phyloP scores from a whole-genome alignment of 2,888 invertebrate species.

The Atrina japonica region DNA sequence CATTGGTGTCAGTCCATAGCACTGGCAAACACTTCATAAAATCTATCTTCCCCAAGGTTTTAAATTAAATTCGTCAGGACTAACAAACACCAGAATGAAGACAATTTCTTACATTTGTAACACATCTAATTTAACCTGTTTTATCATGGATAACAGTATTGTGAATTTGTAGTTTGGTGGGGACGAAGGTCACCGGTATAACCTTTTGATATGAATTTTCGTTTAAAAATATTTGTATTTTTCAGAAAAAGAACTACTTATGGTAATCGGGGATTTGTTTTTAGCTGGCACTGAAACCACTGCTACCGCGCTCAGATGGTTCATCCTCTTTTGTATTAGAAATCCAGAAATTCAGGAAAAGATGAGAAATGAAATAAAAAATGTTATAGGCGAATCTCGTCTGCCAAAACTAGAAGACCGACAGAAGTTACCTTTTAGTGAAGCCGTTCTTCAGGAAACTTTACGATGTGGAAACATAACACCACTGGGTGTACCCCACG shows the following conservation, averaged over 20 bases:
- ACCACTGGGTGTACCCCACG: constrained; percentile 59
- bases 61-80: too few species aligned
- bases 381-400: constrained; percentile 74
- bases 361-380: constrained; percentile 55
- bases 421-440: constrained; percentile 56
- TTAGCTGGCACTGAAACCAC: constrained; percentile 85
- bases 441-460: constrained; percentile 70
- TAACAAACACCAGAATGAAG: too few species aligned
- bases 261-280: constrained; percentile 57
- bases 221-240: neutral
- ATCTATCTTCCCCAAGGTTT: too few species aligned
- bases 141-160: too few species aligned
- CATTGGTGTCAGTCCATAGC: too few species aligned
- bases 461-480: constrained; percentile 62
- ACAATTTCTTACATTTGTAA: too few species aligned
- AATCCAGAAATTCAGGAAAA: constrained; percentile 84
- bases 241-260: constrained; percentile 46
- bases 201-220: too few species aligned
- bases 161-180: too few species aligned
- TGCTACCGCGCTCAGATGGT: constrained; percentile 92
- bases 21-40: too few species aligned
- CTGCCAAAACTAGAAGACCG: constrained; percentile 55
- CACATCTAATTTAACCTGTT: too few species aligned
- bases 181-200: too few species aligned
- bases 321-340: constrained; percentile 89